Percentiles rank a stretch among this genome's conserved stretches.
Conservation (phyloP, 2,797 vertebrate genomes). For the Chlorospingus flavigularis region DNA sequence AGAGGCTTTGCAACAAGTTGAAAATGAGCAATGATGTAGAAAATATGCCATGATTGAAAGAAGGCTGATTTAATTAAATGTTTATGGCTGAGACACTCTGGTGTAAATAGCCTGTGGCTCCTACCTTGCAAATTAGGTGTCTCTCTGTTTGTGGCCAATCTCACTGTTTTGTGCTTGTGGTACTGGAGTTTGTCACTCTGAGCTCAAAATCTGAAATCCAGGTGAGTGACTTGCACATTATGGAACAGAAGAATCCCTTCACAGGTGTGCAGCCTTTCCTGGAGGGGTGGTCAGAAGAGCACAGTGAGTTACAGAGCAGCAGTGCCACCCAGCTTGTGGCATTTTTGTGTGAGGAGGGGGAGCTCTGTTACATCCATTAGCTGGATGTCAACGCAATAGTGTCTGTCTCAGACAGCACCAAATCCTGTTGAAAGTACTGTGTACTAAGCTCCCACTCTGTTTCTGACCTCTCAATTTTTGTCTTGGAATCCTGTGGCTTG, state of each 20-base stretch:
- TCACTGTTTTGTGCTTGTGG: background rate
- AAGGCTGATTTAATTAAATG: slow-evolving; percentile 38
- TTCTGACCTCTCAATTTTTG: background rate
- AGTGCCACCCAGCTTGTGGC: background rate
- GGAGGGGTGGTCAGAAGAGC: background rate
- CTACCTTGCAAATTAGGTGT: background rate
- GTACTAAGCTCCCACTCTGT: background rate
- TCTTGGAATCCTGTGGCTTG: background rate
- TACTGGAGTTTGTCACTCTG: background rate
- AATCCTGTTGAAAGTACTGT: background rate
- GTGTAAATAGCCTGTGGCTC: slow-evolving; percentile 43
- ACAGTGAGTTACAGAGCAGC: background rate
- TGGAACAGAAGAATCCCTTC: background rate
- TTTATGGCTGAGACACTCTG: background rate
- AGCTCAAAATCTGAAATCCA: background rate
- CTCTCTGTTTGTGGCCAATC: background rate
- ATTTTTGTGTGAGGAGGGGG: background rate
- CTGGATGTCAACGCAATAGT: background rate
- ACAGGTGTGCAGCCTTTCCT: background rate
- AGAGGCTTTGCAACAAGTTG: background rate
- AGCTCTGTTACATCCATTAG: background rate
- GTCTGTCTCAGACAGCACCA: background rate
- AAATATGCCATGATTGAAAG: background rate
- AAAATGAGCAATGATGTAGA: slow-evolving; percentile 25
- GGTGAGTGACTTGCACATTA: background rate